Conservation (phyloP, 2,888 invertebrate species). For the Lasioglossum morio region DNA sequence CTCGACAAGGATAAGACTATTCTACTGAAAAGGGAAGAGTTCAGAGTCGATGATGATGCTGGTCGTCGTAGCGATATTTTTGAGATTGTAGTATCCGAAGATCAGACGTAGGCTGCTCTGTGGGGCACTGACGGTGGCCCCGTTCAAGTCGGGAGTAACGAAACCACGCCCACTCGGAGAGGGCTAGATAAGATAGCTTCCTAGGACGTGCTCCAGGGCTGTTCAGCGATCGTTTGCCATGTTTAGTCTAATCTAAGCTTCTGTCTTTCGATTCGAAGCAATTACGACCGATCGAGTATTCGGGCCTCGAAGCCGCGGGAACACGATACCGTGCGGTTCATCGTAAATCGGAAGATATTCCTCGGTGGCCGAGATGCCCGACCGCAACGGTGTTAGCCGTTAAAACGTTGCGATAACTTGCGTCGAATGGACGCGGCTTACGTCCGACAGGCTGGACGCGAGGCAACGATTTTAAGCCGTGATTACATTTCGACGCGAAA, state of each 20-base stretch:
- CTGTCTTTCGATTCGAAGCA: neutral
- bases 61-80: neutral
- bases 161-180: neutral
- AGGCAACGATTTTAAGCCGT: constrained; percentile 49
- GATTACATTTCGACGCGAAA: constrained; percentile 45
- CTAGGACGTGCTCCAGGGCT: neutral
- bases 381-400: neutral
- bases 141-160: neutral
- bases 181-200: neutral
- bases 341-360: neutral
- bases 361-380: neutral
- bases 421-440: neutral
- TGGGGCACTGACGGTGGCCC: neutral
- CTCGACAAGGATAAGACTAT: neutral
- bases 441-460: constrained; percentile 1
- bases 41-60: neutral
- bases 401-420: constrained; percentile 2
- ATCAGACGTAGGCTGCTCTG: neutral
- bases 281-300: neutral
- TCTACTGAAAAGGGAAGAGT: neutral
- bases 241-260: neutral
- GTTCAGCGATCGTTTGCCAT: neutral
- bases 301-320: neutral
- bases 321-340: neutral
- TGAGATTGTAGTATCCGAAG: neutral